A percentile compares a stretch with the other conserved stretches of the same genome.
Conservation (phyloP, 2,113 vertebrate species). For the Camelus dromedarius region DNA sequence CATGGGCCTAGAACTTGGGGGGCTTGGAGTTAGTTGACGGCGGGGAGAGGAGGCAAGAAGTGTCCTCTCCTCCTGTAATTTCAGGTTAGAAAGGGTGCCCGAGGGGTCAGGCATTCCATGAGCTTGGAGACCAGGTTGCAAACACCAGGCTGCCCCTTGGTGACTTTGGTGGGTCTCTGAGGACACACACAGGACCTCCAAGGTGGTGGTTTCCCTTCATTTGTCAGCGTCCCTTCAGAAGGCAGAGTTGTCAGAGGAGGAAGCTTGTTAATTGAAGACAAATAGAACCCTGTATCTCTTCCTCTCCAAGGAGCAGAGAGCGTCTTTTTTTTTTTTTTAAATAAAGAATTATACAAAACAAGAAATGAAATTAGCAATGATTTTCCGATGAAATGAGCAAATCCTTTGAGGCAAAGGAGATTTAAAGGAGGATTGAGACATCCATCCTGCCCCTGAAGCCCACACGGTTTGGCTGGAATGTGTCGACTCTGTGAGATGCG, state of each 20-base stretch:
- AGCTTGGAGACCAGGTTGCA: accelerated
- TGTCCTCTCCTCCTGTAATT: accelerated
- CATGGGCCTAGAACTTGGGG: background rate
- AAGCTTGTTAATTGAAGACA: background rate
- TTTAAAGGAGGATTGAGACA: background rate
- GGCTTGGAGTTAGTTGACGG: accelerated
- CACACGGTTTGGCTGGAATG: background rate
- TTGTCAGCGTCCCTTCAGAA: accelerated
- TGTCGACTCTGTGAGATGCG: background rate
- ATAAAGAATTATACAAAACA: constrained; percentile 55
- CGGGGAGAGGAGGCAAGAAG: accelerated
- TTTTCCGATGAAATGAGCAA: background rate
- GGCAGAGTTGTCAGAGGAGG: accelerated
- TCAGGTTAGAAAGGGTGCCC: too few species aligned
- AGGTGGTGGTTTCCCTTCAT: accelerated
- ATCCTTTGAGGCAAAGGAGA: constrained; percentile 37
- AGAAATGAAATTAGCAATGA: constrained; percentile 44
- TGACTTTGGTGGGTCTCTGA: accelerated
- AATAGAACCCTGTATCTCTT: accelerated
- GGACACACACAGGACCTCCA: accelerated
- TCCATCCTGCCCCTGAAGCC: background rate
- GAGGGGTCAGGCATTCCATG: accelerated
- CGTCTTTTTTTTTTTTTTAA: background rate
- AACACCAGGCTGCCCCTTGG: too few species aligned
- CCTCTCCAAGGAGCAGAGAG: background rate